Evolutionary conservation across 2,797 vertebrate species (phyloP), one percentile per base, ranked within the genome.

Genomic region (Falco concolor): DNA sequence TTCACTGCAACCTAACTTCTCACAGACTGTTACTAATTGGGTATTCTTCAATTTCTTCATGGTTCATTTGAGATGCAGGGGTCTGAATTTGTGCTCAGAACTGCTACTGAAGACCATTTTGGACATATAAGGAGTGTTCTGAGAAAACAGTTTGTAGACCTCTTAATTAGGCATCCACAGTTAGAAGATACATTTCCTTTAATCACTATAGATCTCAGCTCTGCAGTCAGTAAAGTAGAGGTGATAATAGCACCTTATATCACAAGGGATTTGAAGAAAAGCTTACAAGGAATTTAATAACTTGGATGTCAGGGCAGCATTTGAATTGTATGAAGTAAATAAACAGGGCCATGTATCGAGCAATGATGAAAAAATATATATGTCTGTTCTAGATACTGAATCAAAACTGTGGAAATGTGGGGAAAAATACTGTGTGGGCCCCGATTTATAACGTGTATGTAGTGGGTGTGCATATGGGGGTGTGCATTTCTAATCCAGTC

Each of bases 1-100:
- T 95, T 96, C 96, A 92, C 93, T 94, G 81, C 93, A 94, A 95
- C 94, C 84, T 96, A 95, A 97, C 96, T 97, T 97, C 90, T 93
- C 95, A 95, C 96, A 96, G 93, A 95, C 95, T 96, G 96, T 96
- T 97, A 95, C 96, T 96, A 96, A 97, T 96, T 97, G 94, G 95
- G 90, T 84, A 94, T 97, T 97, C 95, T 96, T 96, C 94, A 84
- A 30, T 96, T 93, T 93, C 94, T 95, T 90, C 93, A 96, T 95
- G 96, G 95, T 96, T 96, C 94, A 92, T 94, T 96, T 96, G 92
- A 89, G 95, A 93, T 90, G 93, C 93, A 82, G 93, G 88, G 80
- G 47, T 84, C 92, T 95, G 96, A 92, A 92, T 95, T 94, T 95
- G 90, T 92, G 52, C 94, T 96, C 92, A 28, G 54, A 87, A 92